Conservation (phyloP, 2,113 vertebrate species). For the Trematocara marginatum region DNA sequence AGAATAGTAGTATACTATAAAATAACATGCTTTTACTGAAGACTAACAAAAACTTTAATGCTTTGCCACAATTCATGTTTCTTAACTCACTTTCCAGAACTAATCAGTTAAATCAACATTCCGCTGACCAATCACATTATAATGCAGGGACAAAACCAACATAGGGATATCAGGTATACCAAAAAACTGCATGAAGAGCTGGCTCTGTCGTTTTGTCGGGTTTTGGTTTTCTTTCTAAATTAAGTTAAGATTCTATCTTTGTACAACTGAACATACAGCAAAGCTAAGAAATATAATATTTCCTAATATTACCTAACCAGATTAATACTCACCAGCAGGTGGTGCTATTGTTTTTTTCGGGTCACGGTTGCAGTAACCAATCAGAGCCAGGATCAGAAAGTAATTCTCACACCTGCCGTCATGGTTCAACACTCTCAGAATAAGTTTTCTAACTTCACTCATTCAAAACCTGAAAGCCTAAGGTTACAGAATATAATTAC, state of each 20-base stretch:
- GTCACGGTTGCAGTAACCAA: neutral
- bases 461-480: neutral
- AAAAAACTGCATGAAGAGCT: neutral
- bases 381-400: neutral
- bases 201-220: neutral
- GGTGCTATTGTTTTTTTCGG: neutral
- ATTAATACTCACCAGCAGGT: neutral
- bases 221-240: neutral
- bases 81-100: neutral
- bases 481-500: neutral
- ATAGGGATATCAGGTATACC: neutral
- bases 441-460: neutral
- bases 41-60: neutral
- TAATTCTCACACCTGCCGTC: neutral
- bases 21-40: neutral
- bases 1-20: neutral
- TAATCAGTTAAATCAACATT: neutral
- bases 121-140: neutral
- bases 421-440: neutral
- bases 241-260: neutral
- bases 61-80: neutral
- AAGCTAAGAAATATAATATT: neutral
- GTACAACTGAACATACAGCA: neutral
- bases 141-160: neutral
- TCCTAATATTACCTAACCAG: neutral